Evolutionary conservation across 2,797 vertebrate species (phyloP).

Genomic region (Brotula barbata): DNA sequence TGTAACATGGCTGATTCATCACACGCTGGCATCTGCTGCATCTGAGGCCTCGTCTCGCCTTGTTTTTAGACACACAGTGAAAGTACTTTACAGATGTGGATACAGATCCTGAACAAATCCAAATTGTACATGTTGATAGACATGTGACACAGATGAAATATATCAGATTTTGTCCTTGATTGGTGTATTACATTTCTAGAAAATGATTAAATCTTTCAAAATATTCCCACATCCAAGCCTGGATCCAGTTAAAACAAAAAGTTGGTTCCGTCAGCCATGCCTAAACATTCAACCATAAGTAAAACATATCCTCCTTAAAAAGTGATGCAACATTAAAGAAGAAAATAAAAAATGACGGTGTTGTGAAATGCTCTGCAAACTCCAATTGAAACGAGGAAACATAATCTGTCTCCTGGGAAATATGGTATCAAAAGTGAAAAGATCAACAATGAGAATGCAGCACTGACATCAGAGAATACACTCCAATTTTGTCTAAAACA

Average conservation of each 20-base stretch:
- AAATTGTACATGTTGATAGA: no score
- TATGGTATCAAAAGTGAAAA: neutral
- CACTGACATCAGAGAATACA: neutral
- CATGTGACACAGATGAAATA: no score
- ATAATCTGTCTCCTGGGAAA: slow-evolving; percentile 4
- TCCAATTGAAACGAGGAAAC: slow-evolving; percentile 23
- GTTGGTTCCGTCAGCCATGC: no score
- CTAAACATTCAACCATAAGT: no score
- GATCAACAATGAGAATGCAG: neutral
- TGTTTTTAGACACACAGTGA: no score
- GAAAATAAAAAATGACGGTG: slow-evolving; percentile 39
- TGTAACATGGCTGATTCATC: slow-evolving; percentile 51
- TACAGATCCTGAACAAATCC: no score
- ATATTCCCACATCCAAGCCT: no score
- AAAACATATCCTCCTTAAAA: neutral
- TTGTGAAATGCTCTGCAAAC: slow-evolving; percentile 30
- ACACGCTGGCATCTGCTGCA: slow-evolving; percentile 47
- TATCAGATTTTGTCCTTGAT: no score
- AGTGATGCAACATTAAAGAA: slow-evolving; percentile 22
- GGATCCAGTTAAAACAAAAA: no score
- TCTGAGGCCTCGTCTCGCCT: slow-evolving; percentile 15
- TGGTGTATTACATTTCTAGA: no score
- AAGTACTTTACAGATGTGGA: no score
- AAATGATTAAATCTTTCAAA: no score
- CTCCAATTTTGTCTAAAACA: slow-evolving; percentile 1